Evolutionary conservation across 30 jellyfish, hydroid and myxozoan species (phyloP).

Genomic region (Aurelia aurita): DNA sequence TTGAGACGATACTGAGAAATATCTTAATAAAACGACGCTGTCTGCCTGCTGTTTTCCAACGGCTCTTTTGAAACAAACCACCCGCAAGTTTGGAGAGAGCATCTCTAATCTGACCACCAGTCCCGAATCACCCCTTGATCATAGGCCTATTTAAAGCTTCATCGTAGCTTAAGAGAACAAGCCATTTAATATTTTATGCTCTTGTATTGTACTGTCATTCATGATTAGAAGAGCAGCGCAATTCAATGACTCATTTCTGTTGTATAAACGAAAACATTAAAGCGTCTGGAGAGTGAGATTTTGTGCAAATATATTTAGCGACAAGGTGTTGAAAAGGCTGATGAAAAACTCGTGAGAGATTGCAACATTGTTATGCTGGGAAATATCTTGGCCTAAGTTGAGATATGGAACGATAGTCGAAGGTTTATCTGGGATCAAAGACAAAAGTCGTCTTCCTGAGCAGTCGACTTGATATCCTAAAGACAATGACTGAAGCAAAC

Average conservation of each 20-base stretch:
- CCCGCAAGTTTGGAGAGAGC: conserved; percentile 4
- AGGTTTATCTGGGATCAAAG: neutral
- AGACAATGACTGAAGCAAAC: no score
- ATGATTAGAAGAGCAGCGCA: neutral
- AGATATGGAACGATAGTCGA: neutral
- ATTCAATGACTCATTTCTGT: conserved; percentile 1
- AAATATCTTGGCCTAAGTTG: neutral
- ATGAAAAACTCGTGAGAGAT: conserved; percentile 1
- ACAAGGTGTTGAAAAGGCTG: neutral
- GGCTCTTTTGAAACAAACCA: neutral
- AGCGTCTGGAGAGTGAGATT: neutral
- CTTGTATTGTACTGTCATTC: neutral
- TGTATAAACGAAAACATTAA: neutral
- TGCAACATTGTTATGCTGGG: neutral
- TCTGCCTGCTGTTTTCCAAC: no score
- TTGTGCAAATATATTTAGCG: neutral
- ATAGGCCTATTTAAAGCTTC: conserved; percentile 2
- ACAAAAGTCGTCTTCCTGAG: neutral
- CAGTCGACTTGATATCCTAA: no score
- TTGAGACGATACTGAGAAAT: no score
- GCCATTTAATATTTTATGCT: neutral
- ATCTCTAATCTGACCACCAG: conserved; percentile 51
- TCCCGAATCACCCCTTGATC: conserved; percentile 46
- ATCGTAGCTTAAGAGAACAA: no score
- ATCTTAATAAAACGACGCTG: no score